phyloP scores from a whole-genome alignment of 1,140 invertebrate genomes.

The Ectropis grisescens region DNA sequence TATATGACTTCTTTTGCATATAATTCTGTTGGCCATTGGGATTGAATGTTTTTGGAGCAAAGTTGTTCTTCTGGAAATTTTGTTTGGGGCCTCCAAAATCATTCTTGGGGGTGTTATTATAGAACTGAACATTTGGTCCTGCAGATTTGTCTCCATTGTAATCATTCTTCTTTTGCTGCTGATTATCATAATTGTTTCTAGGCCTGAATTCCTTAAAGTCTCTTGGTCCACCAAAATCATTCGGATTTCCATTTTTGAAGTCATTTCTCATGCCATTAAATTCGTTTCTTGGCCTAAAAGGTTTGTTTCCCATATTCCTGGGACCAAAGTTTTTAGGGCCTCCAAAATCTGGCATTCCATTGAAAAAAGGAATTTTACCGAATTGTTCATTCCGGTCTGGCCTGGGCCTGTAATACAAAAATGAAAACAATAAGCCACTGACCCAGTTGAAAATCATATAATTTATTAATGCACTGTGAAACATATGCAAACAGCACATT shows the following conservation, averaged over 20 bases:
- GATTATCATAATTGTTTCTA: conserved; percentile 71
- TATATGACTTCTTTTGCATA: conserved; percentile 46
- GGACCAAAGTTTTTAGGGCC: conserved; percentile 67
- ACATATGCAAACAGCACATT: too few relatives aligned
- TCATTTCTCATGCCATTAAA: conserved; percentile 71
- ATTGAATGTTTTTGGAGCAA: conserved; percentile 44
- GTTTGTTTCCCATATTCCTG: conserved; percentile 56
- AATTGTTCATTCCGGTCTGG: conserved; percentile 74
- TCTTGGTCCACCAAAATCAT: conserved; percentile 64
- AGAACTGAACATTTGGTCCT: conserved; percentile 63
- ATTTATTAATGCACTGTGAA: too few relatives aligned
- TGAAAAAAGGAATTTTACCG: conserved; percentile 69
- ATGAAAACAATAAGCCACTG: too few relatives aligned
- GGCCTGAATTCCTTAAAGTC: conserved; percentile 57
- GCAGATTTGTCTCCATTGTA: conserved; percentile 56
- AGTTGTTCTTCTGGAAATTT: conserved; percentile 47
- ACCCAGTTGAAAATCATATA: too few relatives aligned
- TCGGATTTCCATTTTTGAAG: conserved; percentile 57
- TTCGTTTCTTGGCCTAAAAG: conserved; percentile 60
- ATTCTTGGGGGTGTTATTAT: conserved; percentile 50
- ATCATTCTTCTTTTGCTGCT: conserved; percentile 48
- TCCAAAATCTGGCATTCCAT: conserved; percentile 60
- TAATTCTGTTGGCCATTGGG: conserved; percentile 42
- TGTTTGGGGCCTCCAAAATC: conserved; percentile 67
- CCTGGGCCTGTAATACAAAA: conserved; percentile 71